Percentiles rank a stretch among this genome's conserved stretches.
These are phyloP conservation scores for Cactoblastis cactorum DNA, from an alignment of 2,888 invertebrate species.

Conservation along the genomic window DNA sequence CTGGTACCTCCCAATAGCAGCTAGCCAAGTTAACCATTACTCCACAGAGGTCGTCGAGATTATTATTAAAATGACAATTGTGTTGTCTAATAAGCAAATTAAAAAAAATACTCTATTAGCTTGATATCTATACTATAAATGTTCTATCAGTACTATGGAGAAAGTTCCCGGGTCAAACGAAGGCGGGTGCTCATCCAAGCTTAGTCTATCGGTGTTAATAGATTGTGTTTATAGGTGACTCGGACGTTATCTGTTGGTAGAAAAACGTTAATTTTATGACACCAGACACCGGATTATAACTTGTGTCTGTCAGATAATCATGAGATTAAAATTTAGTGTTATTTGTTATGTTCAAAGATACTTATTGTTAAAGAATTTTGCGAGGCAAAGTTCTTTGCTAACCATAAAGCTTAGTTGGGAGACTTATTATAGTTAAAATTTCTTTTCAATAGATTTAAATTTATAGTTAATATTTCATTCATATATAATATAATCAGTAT, in stretches of 20 bases:
- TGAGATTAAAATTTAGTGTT: neutral
- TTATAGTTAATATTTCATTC: no score
- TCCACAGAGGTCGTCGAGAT: no score
- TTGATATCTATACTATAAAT: neutral
- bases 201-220: constrained; percentile 54
- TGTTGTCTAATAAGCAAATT: neutral
- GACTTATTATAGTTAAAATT: no score
- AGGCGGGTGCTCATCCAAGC: constrained; percentile 26
- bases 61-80: no score
- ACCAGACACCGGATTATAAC: constrained; percentile 4
- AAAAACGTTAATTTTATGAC: constrained; percentile 24
- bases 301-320: neutral
- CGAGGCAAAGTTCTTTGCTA: no score
- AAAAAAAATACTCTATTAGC: neutral
- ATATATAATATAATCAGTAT: no score
- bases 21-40: no score
- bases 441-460: no score
- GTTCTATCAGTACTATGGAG: constrained; percentile 35
- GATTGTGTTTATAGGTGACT: constrained; percentile 54
- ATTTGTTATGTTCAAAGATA: no score
- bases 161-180: constrained; percentile 53
- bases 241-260: constrained; percentile 31
- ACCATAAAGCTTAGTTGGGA: no score
- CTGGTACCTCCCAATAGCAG: no score
- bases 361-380: no score